A percentile compares a stretch with the other conserved stretches of the same genome.
Conservation (phyloP, 2,888 invertebrate genomes). For the Eremobia ochroleuca region DNA sequence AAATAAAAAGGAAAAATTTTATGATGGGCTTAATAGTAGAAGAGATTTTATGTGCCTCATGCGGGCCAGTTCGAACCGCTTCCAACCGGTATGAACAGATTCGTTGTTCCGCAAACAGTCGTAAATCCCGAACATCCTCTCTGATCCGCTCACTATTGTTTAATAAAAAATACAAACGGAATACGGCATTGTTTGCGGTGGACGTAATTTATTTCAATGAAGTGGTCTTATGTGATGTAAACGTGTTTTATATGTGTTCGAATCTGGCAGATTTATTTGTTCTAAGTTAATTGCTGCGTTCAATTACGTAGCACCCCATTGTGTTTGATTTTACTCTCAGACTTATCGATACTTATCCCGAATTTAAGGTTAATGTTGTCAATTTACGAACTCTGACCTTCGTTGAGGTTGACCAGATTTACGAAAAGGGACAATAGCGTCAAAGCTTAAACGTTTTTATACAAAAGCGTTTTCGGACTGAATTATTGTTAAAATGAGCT, state of each 20-base stretch:
- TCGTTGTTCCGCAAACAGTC: conserved; percentile 82
- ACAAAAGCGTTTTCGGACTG: conserved; percentile 77
- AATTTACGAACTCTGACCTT: conserved; percentile 49
- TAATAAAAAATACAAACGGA: conserved; percentile 74
- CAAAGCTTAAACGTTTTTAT: conserved; percentile 71
- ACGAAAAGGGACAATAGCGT: conserved; percentile 59
- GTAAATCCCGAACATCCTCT: conserved; percentile 82
- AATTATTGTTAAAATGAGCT: conserved; percentile 86
- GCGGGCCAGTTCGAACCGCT: conserved; percentile 69
- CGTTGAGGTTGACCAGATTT: conserved; percentile 49
- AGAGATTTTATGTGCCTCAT: conserved; percentile 81
- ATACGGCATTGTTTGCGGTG: conserved; percentile 72
- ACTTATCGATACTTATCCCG: conserved; percentile 31
- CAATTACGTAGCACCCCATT: conserved; percentile 4
- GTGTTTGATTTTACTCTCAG: conserved; percentile 29
- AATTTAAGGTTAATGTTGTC: conserved; percentile 48
- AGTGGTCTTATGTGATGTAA: conserved; percentile 71
- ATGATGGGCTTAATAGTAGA: conserved; percentile 76
- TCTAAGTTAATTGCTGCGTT: conserved; percentile 43
- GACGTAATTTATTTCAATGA: conserved; percentile 84
- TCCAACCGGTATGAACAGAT: conserved; percentile 78
- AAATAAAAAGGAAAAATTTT: conserved; percentile 82
- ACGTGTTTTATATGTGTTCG: conserved; percentile 54
- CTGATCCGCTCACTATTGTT: conserved; percentile 80
- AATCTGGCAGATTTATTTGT: conserved; percentile 40